Evolutionary conservation across 2,888 invertebrate species (phyloP).

Genomic region (Allacma fusca): DNA sequence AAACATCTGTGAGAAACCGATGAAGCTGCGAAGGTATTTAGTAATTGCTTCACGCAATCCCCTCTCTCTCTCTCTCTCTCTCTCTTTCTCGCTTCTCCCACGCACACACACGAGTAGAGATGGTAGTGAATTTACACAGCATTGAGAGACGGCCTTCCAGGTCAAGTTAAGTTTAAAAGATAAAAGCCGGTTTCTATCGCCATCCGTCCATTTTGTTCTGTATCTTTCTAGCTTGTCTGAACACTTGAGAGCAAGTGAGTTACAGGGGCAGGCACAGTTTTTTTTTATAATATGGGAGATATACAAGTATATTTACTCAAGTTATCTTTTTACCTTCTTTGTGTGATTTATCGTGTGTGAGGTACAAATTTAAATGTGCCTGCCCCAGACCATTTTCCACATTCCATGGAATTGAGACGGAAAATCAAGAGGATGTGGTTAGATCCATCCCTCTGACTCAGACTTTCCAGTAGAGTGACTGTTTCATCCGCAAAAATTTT

Average conservation of each 20-base stretch:
- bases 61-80: slow-evolving; percentile 16
- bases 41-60: slow-evolving; percentile 33
- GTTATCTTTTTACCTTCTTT: slow-evolving; percentile 19
- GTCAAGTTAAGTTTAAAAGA: slow-evolving; percentile 27
- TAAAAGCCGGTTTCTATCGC: slow-evolving; percentile 34
- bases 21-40: not conserved
- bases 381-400: slow-evolving; percentile 10
- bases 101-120: slow-evolving; percentile 11
- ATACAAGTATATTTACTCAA: no score
- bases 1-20: not conserved
- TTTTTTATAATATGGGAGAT: no score
- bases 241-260: no score
- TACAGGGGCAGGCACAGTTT: no score
- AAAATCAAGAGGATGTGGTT: slow-evolving; percentile 17
- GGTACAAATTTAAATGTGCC: slow-evolving; percentile 31
- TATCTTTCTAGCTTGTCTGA: not conserved
- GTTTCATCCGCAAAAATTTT: no score
- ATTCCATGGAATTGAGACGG: not conserved
- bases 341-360: slow-evolving; percentile 36
- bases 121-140: not conserved
- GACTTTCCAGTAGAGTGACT: no score
- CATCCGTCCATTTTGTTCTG: not conserved
- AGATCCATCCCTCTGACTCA: not conserved
- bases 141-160: slow-evolving; percentile 26
- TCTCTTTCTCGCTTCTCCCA: not conserved